phyloP scores from a whole-genome alignment of 2,113 vertebrate genomes.

The Pelodiscus sinensis region DNA sequence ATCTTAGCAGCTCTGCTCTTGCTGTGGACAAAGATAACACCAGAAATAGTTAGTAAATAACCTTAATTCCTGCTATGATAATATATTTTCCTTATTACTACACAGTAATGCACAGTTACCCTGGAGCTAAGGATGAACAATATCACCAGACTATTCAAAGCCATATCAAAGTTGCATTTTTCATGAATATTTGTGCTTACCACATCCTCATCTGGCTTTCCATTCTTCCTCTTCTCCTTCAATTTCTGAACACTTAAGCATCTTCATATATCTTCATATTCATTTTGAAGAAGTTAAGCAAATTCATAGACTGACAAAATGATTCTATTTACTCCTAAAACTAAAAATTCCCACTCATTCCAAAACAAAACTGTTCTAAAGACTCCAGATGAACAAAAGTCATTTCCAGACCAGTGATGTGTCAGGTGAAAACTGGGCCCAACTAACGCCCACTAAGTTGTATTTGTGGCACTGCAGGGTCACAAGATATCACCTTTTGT shows the following conservation, averaged over 20 bases:
- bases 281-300: too few relatives aligned
- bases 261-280: background rate
- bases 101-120: too few relatives aligned
- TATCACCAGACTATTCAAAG: background rate
- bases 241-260: background rate
- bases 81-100: background rate
- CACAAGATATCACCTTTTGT: too few relatives aligned
- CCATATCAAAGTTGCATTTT: background rate
- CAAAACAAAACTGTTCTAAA: too few relatives aligned
- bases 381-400: too few relatives aligned
- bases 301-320: too few relatives aligned
- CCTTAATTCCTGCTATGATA: background rate
- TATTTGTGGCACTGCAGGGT: background rate
- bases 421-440: too few relatives aligned
- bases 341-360: too few relatives aligned
- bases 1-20: accelerated
- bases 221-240: too few relatives aligned
- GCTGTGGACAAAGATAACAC: background rate
- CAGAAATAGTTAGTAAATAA: background rate
- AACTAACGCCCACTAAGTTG: too few relatives aligned
- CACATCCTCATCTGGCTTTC: background rate
- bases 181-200: background rate
- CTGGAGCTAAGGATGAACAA: background rate
- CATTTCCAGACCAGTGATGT: too few relatives aligned
- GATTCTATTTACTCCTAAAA: too few relatives aligned